phyloP scores from a whole-genome alignment of 2,113 vertebrate species.

The Symphodus melops region DNA sequence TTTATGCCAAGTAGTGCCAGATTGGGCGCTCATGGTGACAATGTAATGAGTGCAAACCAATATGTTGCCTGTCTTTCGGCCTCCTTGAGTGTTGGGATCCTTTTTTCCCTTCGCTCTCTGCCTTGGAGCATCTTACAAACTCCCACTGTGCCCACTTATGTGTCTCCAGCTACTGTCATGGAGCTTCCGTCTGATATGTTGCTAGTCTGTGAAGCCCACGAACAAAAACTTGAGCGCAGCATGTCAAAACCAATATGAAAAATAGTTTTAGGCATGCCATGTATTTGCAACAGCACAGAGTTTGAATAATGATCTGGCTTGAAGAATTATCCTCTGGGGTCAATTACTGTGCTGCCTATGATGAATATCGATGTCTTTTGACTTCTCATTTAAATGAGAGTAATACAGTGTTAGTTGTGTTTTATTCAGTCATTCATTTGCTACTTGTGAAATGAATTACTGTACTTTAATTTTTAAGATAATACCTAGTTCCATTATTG shows the following conservation, averaged over 20 bases:
- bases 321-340: constrained; percentile 3
- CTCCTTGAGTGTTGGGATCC: constrained; percentile 39
- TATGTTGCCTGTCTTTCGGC: constrained; percentile 63
- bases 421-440: no score
- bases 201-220: constrained; percentile 34
- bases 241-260: constrained; percentile 24
- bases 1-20: constrained; percentile 66
- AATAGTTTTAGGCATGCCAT: constrained; percentile 8
- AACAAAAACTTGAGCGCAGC: constrained; percentile 32
- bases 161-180: constrained; percentile 50
- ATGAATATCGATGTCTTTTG: not conserved
- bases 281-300: constrained; percentile 22
- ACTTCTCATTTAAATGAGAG: not conserved
- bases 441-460: no score
- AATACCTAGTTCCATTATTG: no score
- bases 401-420: no score
- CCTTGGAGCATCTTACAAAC: constrained; percentile 53
- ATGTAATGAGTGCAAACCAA: constrained; percentile 72
- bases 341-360: constrained; percentile 20
- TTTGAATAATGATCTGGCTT: constrained; percentile 36
- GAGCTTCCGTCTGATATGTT: constrained; percentile 38
- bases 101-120: constrained; percentile 33
- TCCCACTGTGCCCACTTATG: constrained; percentile 67
- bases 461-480: no score
- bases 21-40: constrained; percentile 67